Conservation (phyloP, 2,888 invertebrate genomes). For the Fissipunctia ypsillon region DNA sequence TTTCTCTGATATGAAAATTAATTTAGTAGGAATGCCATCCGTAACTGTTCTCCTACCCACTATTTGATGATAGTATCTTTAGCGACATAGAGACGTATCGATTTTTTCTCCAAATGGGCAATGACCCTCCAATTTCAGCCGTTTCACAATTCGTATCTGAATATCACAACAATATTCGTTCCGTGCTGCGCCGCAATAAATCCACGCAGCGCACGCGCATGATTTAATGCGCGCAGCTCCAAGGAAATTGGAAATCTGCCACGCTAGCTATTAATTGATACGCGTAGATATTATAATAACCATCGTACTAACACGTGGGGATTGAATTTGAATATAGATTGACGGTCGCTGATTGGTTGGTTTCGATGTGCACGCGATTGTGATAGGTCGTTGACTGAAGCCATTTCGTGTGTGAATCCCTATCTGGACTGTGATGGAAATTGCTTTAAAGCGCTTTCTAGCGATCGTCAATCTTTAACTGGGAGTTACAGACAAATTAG, state of each 20-base stretch:
- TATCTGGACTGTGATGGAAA: constrained; percentile 11
- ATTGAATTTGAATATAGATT: constrained; percentile 53
- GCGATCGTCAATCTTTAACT: neutral
- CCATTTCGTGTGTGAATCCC: neutral
- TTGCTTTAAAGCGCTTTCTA: constrained; percentile 12
- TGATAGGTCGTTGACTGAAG: constrained; percentile 50
- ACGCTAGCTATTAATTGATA: constrained; percentile 66
- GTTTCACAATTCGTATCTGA: constrained; percentile 36
- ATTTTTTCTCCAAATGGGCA: constrained; percentile 4
- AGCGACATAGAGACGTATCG: too few relatives aligned
- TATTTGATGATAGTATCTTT: neutral
- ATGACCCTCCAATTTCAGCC: constrained; percentile 42
- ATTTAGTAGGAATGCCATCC: neutral
- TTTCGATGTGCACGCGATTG: constrained; percentile 50
- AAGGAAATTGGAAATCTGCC: constrained; percentile 68
- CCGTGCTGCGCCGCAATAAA: constrained; percentile 63
- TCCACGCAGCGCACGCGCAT: constrained; percentile 59
- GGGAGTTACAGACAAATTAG: neutral
- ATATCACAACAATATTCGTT: constrained; percentile 54
- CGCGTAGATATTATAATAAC: constrained; percentile 59
- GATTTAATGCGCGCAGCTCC: constrained; percentile 53
- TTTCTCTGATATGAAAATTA: constrained; percentile 7
- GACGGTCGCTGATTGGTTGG: constrained; percentile 23
- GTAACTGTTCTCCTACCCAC: neutral
- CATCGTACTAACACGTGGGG: constrained; percentile 54